Evolutionary conservation across 2,797 vertebrate genomes (phyloP).

Genomic region (Poliocrania exsul): DNA sequence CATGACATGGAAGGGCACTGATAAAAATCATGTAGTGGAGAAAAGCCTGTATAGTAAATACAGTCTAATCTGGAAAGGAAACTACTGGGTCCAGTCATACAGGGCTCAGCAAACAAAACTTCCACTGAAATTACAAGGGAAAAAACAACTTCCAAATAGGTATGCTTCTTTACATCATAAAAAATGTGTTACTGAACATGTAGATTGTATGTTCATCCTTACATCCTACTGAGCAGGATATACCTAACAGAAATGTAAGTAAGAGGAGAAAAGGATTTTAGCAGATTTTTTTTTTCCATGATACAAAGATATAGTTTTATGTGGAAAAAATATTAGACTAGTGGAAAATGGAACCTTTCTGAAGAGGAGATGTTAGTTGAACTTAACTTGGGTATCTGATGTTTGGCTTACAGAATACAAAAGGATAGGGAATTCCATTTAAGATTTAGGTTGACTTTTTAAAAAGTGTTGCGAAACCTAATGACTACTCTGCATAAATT

Average conservation of each 20-base stretch:
- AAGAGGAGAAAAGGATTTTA: not conserved
- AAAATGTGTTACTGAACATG: not conserved
- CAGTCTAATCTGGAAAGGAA: not conserved
- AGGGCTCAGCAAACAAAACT: not conserved
- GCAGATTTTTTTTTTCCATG: not conserved
- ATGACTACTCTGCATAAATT: slow-evolving; percentile 72
- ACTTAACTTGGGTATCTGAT: not conserved
- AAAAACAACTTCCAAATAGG: not conserved
- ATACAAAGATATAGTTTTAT: not conserved
- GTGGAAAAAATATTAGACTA: not conserved
- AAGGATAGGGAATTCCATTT: slow-evolving; percentile 58
- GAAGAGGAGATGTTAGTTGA: slow-evolving; percentile 32
- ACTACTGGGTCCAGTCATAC: not conserved
- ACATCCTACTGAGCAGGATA: not conserved
- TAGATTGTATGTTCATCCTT: not conserved
- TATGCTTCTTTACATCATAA: not conserved
- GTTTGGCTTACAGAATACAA: not conserved
- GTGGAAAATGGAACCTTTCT: slow-evolving; percentile 6
- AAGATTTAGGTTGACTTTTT: slow-evolving; percentile 63
- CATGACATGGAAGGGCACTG: not conserved
- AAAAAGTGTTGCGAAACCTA: slow-evolving; percentile 71
- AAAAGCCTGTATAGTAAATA: not conserved
- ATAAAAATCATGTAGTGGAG: not conserved
- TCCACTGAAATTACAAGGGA: not conserved
- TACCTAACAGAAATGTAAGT: not conserved